Percentiles rank a stretch among this genome's conserved stretches.
Evolutionary conservation across 2,113 vertebrate genomes (phyloP).

Genomic region (Arizona elegans): DNA sequence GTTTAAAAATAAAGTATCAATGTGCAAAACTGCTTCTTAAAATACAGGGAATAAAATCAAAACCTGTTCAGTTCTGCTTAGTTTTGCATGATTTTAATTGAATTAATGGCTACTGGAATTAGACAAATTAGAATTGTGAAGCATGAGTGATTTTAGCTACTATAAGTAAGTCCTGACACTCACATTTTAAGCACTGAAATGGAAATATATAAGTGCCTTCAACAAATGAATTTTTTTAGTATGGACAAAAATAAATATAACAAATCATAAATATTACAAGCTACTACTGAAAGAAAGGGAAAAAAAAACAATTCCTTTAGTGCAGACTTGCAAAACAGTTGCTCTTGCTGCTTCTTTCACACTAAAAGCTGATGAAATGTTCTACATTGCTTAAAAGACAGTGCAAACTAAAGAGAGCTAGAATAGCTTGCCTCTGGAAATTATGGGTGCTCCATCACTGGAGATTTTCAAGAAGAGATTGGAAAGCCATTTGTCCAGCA

Average conservation of each 20-base stretch:
- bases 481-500: background rate
- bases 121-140: constrained; percentile 45
- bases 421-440: background rate
- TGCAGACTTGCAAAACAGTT: background rate
- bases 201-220: constrained; percentile 45
- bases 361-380: background rate
- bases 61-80: constrained; percentile 48
- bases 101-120: constrained; percentile 55
- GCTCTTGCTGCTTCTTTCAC: background rate
- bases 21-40: constrained; percentile 56
- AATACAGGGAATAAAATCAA: constrained; percentile 56
- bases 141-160: constrained; percentile 46
- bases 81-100: constrained; percentile 66
- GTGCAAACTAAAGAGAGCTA: background rate
- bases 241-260: constrained; percentile 48
- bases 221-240: constrained; percentile 48
- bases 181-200: constrained; percentile 41
- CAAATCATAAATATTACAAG: constrained; percentile 11
- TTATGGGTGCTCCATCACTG: background rate
- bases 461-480: background rate
- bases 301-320: background rate
- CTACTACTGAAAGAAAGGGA: constrained; percentile 32
- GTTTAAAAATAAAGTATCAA: constrained; percentile 70
- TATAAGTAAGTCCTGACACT: constrained; percentile 28
- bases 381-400: background rate